phyloP scores from a whole-genome alignment of 2,888 invertebrate genomes.

The Chouioia cunea region DNA sequence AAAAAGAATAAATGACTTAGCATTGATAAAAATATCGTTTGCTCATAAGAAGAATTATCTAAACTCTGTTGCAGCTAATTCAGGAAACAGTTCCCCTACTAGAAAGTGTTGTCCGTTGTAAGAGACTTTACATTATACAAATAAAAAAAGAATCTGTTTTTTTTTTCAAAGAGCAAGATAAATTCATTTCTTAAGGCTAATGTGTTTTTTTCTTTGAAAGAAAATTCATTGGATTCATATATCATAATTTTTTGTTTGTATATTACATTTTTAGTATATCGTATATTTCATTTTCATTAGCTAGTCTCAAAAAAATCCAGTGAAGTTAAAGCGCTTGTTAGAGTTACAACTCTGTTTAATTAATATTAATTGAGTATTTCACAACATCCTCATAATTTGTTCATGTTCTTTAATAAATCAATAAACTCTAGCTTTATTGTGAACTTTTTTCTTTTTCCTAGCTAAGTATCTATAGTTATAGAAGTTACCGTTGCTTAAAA shows the following conservation, averaged over 20 bases:
- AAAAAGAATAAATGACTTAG: conserved; percentile 14
- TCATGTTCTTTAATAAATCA: conserved; percentile 31
- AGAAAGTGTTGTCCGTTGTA: not conserved
- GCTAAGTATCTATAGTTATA: conserved; percentile 39
- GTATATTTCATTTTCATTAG: conserved; percentile 17
- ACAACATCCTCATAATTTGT: conserved; percentile 35
- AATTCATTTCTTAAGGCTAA: conserved; percentile 41
- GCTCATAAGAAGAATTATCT: conserved; percentile 26
- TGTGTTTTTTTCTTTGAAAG: conserved; percentile 33
- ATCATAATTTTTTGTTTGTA: conserved; percentile 20
- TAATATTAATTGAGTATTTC: conserved; percentile 45
- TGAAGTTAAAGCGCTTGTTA: conserved; percentile 38
- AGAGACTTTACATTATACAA: conserved; percentile 25
- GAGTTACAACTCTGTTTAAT: conserved; percentile 33
- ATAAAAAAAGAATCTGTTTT: conserved; percentile 5
- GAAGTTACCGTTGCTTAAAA: conserved; percentile 40
- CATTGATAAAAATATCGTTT: conserved; percentile 33
- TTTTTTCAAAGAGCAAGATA: conserved; percentile 28
- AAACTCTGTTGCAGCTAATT: conserved; percentile 26
- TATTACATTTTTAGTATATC: conserved; percentile 28
- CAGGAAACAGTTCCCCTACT: conserved; percentile 30
- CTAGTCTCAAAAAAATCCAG: conserved; percentile 37
- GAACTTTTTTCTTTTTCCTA: conserved; percentile 39
- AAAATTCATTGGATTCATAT: conserved; percentile 26
- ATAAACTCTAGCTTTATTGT: conserved; percentile 40